Evolutionary conservation across 2,888 invertebrate species (phyloP), one percentile per base, ranked within the genome.

Genomic region (Pammene aurita): DNA sequence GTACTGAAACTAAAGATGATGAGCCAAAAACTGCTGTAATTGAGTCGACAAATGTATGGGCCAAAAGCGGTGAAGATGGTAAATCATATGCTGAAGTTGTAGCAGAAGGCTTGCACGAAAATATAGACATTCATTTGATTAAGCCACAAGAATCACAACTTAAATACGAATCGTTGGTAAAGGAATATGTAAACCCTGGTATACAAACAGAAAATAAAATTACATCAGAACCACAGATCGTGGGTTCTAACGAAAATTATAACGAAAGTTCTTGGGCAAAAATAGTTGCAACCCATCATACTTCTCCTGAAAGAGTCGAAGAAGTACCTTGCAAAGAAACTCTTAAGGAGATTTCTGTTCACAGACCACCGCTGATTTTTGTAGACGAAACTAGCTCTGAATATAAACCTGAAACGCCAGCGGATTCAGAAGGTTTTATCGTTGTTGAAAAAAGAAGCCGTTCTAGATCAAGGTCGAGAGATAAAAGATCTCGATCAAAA

Each of bases 81-180:
- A 96, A 95, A 84, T 95, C 96, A 0, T 96, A 96, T 78, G 96
- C 96, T 18, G 94, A 95, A 84, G 94, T 96, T 44, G 89, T 96
- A 7, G 94, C 94, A 16, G 92, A 93, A 77, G 86, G 89, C 0
- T 76, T 89, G 52, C 65, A 72, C 14, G 80, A 78, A 76, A 71
- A 80, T 46, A 48, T 35, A 11, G 68, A 68, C 7, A 52, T 5
- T 13, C 18, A 5, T 18, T n/a, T 52, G 16, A 13, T 10, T 18
- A 54, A 44, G 10, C 57, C 41, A 50, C 63, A 38, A 18, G 60
- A 64, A 16, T 35, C 18, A 44, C 11, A 18, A 9, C 56, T 18
- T 11, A 18, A 10, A 60, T 42, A n/a, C 50, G 67, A 75, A 61
- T 42, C 71, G 42, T 57, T 18, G 64, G 6, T 60, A 34, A 63